phyloP scores from a whole-genome alignment of 2,113 vertebrate species.

The Dinomys branickii region DNA sequence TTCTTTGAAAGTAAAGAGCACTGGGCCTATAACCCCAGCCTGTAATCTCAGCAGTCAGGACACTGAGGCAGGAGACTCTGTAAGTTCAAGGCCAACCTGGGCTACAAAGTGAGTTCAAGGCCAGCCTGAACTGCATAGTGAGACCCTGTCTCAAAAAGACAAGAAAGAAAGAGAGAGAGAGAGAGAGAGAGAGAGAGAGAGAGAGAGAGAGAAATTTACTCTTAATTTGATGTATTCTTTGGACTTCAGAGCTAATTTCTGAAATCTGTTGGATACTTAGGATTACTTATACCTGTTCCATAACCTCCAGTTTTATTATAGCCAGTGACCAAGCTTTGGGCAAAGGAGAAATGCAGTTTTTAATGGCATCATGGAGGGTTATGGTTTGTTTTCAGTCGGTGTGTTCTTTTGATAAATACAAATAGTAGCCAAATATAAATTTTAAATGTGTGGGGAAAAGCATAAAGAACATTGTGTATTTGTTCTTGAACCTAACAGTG shows the following conservation, averaged over 20 bases:
- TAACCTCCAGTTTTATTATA: neutral
- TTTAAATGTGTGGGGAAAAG: conserved; percentile 44
- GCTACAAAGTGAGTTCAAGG: neutral
- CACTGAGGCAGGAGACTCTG: neutral
- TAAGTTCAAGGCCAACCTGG: neutral
- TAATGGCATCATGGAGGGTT: conserved; percentile 40
- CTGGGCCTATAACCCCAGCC: neutral
- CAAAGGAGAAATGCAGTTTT: conserved; percentile 54
- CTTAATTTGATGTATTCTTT: conserved; percentile 33
- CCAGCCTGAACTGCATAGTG: neutral
- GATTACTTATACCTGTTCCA: neutral
- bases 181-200: neutral
- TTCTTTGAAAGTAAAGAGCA: neutral
- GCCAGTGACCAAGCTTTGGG: neutral
- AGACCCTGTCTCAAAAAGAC: neutral
- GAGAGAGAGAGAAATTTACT: neutral
- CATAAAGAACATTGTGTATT: conserved; percentile 10
- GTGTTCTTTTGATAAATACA: conserved; percentile 55
- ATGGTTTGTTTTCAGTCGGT: conserved; percentile 49
- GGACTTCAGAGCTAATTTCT: conserved; percentile 15
- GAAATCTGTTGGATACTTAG: neutral
- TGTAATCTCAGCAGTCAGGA: neutral
- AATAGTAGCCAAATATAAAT: conserved; percentile 36
- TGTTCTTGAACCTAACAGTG: conserved; percentile 61
- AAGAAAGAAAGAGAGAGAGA: neutral